These are phyloP conservation scores for Calonectris borealis DNA, from an alignment of 2,113 vertebrate genomes.

Conservation along the genomic window DNA sequence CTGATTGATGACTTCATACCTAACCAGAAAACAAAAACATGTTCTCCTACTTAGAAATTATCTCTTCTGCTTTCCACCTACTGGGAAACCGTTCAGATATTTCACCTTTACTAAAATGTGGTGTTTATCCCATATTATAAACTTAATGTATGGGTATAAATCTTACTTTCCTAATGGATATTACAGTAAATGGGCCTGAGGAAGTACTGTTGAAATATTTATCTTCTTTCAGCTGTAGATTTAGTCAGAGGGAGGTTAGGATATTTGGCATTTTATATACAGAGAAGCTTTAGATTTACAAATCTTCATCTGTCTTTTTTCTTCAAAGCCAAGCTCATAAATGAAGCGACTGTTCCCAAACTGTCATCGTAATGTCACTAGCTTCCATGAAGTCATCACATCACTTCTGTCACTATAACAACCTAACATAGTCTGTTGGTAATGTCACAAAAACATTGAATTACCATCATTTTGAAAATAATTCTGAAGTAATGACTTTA, in stretches of 20 bases:
- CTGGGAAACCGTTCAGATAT: not conserved
- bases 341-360: slow-evolving; percentile 9
- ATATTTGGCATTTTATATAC: not conserved
- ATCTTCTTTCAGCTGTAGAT: not conserved
- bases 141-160: not conserved
- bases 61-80: not conserved
- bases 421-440: not conserved
- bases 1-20: not conserved
- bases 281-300: not conserved
- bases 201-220: slow-evolving; percentile 5
- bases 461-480: not conserved
- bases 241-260: not conserved
- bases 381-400: not conserved
- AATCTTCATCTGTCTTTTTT: not conserved
- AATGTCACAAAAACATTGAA: not conserved
- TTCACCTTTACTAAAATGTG: not conserved
- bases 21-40: not conserved
- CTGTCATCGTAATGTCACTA: not conserved
- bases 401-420: not conserved
- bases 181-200: not conserved
- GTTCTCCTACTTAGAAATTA: not conserved
- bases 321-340: slow-evolving; percentile 6
- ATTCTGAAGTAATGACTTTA: not conserved
- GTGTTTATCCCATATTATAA: not conserved
- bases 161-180: not conserved